Conservation (phyloP, 2,113 vertebrate species). For the Tetraodon nigroviridis region DNA sequence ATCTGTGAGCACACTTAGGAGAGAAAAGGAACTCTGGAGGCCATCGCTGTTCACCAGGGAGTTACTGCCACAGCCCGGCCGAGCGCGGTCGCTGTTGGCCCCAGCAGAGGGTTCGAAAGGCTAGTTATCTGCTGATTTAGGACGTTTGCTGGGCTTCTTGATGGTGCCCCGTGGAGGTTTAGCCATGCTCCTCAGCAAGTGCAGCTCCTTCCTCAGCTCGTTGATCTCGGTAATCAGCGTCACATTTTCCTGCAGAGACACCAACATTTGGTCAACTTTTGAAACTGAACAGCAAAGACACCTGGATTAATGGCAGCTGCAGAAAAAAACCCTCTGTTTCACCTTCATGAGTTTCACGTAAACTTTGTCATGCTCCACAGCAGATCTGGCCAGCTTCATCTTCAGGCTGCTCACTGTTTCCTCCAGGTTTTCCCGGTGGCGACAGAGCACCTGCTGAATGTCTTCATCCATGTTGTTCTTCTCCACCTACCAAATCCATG, state of each 20-base stretch:
- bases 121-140: not conserved
- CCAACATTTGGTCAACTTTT: too few relatives aligned
- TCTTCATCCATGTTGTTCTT: constrained; percentile 72
- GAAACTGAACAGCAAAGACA: not conserved
- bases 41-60: too few relatives aligned
- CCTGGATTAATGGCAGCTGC: not conserved
- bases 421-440: constrained; percentile 81
- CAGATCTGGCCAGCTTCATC: constrained; percentile 75
- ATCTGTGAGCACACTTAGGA: too few relatives aligned
- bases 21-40: too few relatives aligned
- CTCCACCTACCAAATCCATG: constrained; percentile 70
- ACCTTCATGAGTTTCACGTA: constrained; percentile 85
- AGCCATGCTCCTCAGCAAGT: constrained; percentile 21
- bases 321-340: not conserved
- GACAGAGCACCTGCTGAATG: constrained; percentile 71
- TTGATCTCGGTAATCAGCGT: constrained; percentile 69
- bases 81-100: too few relatives aligned
- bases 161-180: constrained; percentile 22
- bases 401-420: constrained; percentile 78
- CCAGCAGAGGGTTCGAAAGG: too few relatives aligned
- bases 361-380: constrained; percentile 74
- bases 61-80: too few relatives aligned
- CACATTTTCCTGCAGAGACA: constrained; percentile 63
- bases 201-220: constrained; percentile 58
- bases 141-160: constrained; percentile 54